Conservation (phyloP, 2,888 invertebrate genomes). For the Diaprepes abbreviatus region DNA sequence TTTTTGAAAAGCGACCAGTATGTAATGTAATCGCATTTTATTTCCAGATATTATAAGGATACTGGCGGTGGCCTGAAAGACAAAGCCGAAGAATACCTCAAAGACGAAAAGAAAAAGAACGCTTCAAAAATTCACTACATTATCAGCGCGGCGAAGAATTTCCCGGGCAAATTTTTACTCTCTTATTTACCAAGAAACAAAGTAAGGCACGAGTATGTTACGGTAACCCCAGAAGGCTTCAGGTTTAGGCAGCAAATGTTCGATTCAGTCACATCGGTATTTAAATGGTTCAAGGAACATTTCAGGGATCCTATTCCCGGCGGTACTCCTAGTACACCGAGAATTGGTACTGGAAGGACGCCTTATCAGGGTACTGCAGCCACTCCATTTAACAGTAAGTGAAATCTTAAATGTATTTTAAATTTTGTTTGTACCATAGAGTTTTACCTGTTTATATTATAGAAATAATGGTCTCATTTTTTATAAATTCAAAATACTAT, state of each 20-base stretch:
- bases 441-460: too few relatives aligned
- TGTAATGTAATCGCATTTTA: too few relatives aligned
- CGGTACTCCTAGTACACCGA: constrained; percentile 81
- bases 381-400: constrained; percentile 38
- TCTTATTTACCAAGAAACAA: constrained; percentile 92
- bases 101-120: constrained; percentile 91
- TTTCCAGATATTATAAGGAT: constrained; percentile 79
- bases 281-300: constrained; percentile 99
- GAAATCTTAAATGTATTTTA: too few relatives aligned
- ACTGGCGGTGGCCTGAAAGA: constrained; percentile 85
- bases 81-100: constrained; percentile 88
- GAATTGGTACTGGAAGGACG: constrained; percentile 67
- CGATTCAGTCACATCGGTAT: constrained; percentile 81
- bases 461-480: too few relatives aligned
- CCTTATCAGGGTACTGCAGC: constrained; percentile 54
- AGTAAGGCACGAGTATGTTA: constrained; percentile 92
- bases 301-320: constrained; percentile 91
- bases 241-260: constrained; percentile 88
- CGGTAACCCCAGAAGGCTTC: constrained; percentile 93
- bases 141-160: constrained; percentile 85
- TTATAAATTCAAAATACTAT: too few relatives aligned
- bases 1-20: too few relatives aligned
- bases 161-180: constrained; percentile 93
- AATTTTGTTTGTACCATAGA: too few relatives aligned
- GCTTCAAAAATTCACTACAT: constrained; percentile 91